A percentile compares a stretch with the other conserved stretches of the same genome.
Evolutionary conservation across 2,797 vertebrate genomes (phyloP).

Genomic region (Tolypeutes matacus): DNA sequence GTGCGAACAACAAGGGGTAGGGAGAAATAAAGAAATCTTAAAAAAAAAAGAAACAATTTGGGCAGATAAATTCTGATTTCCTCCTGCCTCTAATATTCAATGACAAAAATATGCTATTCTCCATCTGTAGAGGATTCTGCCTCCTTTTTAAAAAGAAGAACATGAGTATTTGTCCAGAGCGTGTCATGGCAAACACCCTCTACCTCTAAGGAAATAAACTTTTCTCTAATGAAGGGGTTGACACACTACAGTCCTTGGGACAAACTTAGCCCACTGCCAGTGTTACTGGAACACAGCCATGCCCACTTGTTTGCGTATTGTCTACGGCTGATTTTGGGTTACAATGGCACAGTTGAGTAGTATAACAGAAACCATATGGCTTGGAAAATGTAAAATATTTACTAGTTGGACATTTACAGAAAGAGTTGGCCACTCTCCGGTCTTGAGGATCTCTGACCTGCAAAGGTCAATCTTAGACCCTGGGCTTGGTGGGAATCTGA

Average conservation of each 20-base stretch:
- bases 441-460: neutral
- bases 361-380: neutral
- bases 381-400: neutral
- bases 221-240: neutral
- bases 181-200: neutral
- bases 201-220: neutral
- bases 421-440: neutral
- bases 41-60: no score
- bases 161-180: neutral
- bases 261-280: neutral
- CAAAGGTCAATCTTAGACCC: neutral
- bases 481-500: neutral
- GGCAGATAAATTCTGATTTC: neutral
- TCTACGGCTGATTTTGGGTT: neutral
- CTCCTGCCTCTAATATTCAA: neutral
- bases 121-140: neutral
- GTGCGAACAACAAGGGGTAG: no score
- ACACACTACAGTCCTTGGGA: neutral
- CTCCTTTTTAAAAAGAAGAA: neutral
- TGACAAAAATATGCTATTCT: neutral
- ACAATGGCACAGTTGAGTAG: accelerated
- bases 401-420: neutral
- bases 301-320: neutral
- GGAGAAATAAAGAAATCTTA: no score
- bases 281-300: neutral